Percentiles rank a stretch among this genome's conserved stretches.
phyloP scores from a whole-genome alignment of 2,888 invertebrate genomes.

The Lasiommata megera region DNA sequence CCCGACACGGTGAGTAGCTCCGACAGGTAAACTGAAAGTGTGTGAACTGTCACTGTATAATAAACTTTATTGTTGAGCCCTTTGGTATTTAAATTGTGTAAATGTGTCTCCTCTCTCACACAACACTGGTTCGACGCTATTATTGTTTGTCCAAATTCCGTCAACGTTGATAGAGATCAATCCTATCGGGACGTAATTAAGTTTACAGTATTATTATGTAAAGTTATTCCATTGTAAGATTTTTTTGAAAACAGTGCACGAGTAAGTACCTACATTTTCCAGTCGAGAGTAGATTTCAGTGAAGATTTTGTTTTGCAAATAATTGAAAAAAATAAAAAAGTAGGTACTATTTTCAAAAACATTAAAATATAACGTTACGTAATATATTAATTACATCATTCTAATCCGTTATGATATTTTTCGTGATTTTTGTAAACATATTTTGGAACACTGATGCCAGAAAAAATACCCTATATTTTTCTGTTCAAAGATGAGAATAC shows the following conservation, averaged over 20 bases:
- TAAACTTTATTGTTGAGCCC: conserved; percentile 11
- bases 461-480: too few species aligned
- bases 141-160: conserved; percentile 16
- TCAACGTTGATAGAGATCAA: conserved; percentile 6
- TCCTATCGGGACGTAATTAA: conserved; percentile 3
- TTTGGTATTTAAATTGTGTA: conserved; percentile 11
- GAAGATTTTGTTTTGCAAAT: too few species aligned
- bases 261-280: too few species aligned
- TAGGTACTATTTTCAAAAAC: too few species aligned
- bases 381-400: too few species aligned
- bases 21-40: conserved; percentile 27
- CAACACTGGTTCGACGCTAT: conserved; percentile 2
- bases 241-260: not conserved
- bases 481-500: too few species aligned
- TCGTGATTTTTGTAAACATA: too few species aligned
- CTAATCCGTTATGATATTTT: too few species aligned
- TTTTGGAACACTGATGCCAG: too few species aligned
- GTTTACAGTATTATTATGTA: not conserved
- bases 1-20: conserved; percentile 40
- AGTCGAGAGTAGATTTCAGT: too few species aligned
- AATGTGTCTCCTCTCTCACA: not conserved
- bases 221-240: not conserved
- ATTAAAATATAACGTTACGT: too few species aligned
- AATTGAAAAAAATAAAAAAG: too few species aligned
- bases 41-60: conserved; percentile 20